Evolutionary conservation across 2,888 invertebrate genomes (phyloP).

Genomic region (Anthrax anthrax): DNA sequence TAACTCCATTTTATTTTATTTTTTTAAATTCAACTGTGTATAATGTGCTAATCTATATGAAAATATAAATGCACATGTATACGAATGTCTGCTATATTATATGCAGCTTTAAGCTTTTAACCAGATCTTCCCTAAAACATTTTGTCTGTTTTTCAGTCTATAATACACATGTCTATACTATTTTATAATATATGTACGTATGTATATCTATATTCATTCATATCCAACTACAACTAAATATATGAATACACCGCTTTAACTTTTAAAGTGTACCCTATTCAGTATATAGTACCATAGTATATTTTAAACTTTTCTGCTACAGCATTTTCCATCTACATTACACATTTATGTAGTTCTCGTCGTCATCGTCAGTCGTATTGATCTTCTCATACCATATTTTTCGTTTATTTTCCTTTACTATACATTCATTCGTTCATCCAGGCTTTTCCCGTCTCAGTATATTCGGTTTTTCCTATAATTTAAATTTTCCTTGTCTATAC

Average conservation of each 20-base stretch:
- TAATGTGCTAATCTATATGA: too few relatives aligned
- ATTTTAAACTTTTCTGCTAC: too few relatives aligned
- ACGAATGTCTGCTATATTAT: too few relatives aligned
- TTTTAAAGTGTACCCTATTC: too few relatives aligned
- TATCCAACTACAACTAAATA: neutral
- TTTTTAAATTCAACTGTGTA: too few relatives aligned
- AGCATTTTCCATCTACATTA: too few relatives aligned
- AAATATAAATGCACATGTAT: too few relatives aligned
- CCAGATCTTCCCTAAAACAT: neutral
- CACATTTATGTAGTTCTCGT: neutral
- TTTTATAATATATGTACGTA: neutral
- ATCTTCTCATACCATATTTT: slow-evolving; percentile 8
- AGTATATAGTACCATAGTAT: too few relatives aligned
- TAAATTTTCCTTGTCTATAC: neutral
- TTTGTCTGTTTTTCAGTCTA: neutral
- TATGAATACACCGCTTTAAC: neutral
- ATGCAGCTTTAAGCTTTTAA: neutral
- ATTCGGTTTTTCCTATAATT: neutral
- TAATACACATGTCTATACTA: too few relatives aligned
- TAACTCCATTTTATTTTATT: too few relatives aligned
- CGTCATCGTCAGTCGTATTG: slow-evolving; percentile 7
- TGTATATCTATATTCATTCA: neutral
- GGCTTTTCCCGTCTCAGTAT: too few relatives aligned
- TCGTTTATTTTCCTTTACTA: neutral
- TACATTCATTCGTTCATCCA: neutral